Evolutionary conservation across 2,113 vertebrate genomes (phyloP).

Genomic region (Seriola dumerili): DNA sequence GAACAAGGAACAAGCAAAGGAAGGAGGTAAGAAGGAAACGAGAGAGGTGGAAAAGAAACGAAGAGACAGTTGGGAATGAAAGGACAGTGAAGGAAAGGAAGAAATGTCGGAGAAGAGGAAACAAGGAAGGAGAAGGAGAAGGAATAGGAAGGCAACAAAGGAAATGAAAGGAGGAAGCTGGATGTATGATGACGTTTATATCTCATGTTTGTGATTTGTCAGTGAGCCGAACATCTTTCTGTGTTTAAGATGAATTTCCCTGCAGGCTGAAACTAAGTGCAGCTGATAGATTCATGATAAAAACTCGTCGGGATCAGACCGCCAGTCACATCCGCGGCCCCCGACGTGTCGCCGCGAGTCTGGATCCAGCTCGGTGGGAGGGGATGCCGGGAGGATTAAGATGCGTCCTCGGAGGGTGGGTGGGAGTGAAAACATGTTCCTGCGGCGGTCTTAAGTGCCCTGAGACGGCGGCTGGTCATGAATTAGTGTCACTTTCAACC

Average conservation of each 20-base stretch:
- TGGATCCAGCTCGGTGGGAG: conserved; percentile 17
- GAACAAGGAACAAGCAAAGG: too few relatives aligned
- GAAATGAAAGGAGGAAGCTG: neutral
- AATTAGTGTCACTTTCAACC: conserved; percentile 78
- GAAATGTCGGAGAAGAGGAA: too few relatives aligned
- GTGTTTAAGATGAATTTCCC: conserved; percentile 48
- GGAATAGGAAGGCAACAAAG: neutral
- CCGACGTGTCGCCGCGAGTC: conserved; percentile 23
- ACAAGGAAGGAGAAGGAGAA: too few relatives aligned
- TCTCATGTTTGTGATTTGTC: conserved; percentile 44
- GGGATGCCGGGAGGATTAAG: conserved; percentile 43
- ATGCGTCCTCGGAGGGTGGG: conserved; percentile 42
- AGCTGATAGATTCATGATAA: conserved; percentile 62
- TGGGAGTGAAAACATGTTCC: conserved; percentile 41
- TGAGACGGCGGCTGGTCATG: conserved; percentile 56
- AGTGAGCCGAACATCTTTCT: conserved; percentile 41
- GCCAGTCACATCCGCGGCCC: conserved; percentile 37
- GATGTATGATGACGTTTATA: conserved; percentile 6
- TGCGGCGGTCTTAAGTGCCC: conserved; percentile 59
- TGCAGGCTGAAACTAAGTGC: conserved; percentile 56
- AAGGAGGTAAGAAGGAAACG: too few relatives aligned
- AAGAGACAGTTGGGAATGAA: too few relatives aligned
- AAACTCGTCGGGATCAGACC: conserved; percentile 52
- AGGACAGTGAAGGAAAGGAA: too few relatives aligned
- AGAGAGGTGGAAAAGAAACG: too few relatives aligned